Evolutionary conservation across 92 coral and sea anemone genomes (phyloP).

Genomic region (Scolanthus callimorphus): DNA sequence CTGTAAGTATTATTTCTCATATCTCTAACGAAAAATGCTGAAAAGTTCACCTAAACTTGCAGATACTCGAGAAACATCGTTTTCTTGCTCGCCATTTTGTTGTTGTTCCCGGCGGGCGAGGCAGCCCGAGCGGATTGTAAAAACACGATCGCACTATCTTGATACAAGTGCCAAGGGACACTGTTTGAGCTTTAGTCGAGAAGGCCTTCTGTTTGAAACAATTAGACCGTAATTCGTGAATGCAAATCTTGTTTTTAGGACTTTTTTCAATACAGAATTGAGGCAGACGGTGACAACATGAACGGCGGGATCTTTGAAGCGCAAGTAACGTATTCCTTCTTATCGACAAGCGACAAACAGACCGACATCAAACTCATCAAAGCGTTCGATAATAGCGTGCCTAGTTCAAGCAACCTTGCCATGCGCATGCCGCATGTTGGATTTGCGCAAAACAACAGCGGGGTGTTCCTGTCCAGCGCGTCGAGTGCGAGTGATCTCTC

Average conservation of each 20-base stretch:
- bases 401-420: conserved; percentile 25
- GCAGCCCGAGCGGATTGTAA: too few relatives aligned
- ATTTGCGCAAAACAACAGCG: conserved; percentile 1
- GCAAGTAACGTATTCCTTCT: conserved; percentile 36
- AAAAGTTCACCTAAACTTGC: too few relatives aligned
- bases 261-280: conserved; percentile 55
- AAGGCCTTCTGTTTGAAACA: too few relatives aligned
- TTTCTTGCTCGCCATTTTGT: too few relatives aligned
- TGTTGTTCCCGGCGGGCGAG: too few relatives aligned
- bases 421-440: conserved; percentile 61
- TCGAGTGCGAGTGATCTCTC: conserved; percentile 23
- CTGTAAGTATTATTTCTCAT: too few relatives aligned
- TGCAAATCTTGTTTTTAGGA: conserved; percentile 14
- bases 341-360: conserved; percentile 42
- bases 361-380: conserved; percentile 34
- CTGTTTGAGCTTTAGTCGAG: too few relatives aligned
- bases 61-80: too few relatives aligned
- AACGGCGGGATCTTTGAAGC: conserved; percentile 68
- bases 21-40: too few relatives aligned
- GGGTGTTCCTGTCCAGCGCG: conserved; percentile 30
- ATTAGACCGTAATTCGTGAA: background rate
- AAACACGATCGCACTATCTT: too few relatives aligned
- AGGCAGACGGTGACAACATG: conserved; percentile 42
- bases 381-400: conserved; percentile 27
- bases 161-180: too few relatives aligned